Percentiles rank a stretch among this genome's conserved stretches.
Evolutionary conservation across 1,140 invertebrate genomes (phyloP).

Genomic region (Euura saliciscinereae): DNA sequence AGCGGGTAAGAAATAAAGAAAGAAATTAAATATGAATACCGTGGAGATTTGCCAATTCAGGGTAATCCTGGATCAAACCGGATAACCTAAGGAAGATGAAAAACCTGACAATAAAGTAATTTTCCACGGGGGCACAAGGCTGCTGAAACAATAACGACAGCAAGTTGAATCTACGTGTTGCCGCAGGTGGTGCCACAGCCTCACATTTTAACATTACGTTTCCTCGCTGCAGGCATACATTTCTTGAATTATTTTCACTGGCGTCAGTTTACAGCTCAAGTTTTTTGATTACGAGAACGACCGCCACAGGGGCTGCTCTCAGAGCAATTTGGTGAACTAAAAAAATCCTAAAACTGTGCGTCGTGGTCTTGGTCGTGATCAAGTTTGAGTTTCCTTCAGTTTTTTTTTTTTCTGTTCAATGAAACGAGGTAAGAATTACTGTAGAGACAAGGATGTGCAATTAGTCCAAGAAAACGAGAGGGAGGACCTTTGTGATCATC

Average conservation of each 20-base stretch:
- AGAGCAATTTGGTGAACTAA: not conserved
- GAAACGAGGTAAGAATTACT: not conserved
- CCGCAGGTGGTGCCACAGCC: not conserved
- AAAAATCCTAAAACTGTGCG: not conserved
- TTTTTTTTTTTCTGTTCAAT: not conserved
- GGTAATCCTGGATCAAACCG: too few relatives aligned
- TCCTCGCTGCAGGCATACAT: slow-evolving; percentile 1
- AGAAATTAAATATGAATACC: too few relatives aligned
- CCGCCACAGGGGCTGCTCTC: not conserved
- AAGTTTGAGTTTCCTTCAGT: too few relatives aligned
- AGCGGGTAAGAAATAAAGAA: too few relatives aligned
- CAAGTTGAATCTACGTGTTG: slow-evolving; percentile 1
- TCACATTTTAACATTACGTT: not conserved
- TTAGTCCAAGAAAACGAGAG: not conserved
- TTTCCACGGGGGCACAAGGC: not conserved
- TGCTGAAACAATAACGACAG: not conserved
- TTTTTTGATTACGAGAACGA: slow-evolving; percentile 3
- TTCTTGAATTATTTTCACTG: not conserved
- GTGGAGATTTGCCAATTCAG: too few relatives aligned
- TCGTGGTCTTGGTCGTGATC: not conserved
- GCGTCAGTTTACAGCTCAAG: not conserved
- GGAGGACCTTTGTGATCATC: not conserved
- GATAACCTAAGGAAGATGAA: too few relatives aligned
- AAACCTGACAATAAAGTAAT: not conserved
- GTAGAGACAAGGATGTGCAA: not conserved